Conservation (phyloP, 2,888 invertebrate species). For the Epirrhoe alternata region DNA sequence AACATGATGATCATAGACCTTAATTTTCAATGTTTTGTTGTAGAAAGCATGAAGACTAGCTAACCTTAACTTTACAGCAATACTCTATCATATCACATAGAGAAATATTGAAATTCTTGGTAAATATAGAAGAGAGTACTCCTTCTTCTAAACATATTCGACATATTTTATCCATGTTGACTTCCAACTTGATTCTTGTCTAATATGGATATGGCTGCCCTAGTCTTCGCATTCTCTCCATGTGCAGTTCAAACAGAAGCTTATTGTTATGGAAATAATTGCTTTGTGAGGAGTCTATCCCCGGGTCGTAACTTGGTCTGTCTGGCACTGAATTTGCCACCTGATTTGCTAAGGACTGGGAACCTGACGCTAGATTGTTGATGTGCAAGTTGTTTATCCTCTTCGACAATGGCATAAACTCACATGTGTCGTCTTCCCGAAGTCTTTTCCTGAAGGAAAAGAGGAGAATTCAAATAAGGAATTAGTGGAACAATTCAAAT, state of each 20-base stretch:
- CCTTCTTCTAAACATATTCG: constrained; percentile 87
- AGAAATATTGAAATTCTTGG: constrained; percentile 85
- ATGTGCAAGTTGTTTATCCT: constrained; percentile 95
- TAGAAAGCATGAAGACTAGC: background rate
- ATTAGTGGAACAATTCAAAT: background rate
- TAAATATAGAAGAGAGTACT: constrained; percentile 85
- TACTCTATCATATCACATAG: constrained; percentile 86
- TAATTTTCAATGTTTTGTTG: too few relatives aligned
- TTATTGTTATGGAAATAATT: constrained; percentile 95
- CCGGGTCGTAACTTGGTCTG: constrained; percentile 89
- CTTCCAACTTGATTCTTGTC: background rate
- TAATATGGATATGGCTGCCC: constrained; percentile 80
- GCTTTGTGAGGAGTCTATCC: constrained; percentile 90
- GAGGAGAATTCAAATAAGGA: background rate
- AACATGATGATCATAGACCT: too few relatives aligned
- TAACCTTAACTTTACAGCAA: constrained; percentile 85
- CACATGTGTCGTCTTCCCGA: constrained; percentile 90
- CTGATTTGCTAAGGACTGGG: constrained; percentile 67
- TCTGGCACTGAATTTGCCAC: constrained; percentile 21
- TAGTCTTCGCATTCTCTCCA: constrained; percentile 90
- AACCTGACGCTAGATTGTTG: constrained; percentile 68
- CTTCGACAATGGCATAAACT: constrained; percentile 95
- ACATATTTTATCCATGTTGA: constrained; percentile 82
- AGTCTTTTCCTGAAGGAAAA: constrained; percentile 87
- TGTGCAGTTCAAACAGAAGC: constrained; percentile 92